Evolutionary conservation across 2,797 vertebrate species (phyloP).

Genomic region (Botia almorhae): DNA sequence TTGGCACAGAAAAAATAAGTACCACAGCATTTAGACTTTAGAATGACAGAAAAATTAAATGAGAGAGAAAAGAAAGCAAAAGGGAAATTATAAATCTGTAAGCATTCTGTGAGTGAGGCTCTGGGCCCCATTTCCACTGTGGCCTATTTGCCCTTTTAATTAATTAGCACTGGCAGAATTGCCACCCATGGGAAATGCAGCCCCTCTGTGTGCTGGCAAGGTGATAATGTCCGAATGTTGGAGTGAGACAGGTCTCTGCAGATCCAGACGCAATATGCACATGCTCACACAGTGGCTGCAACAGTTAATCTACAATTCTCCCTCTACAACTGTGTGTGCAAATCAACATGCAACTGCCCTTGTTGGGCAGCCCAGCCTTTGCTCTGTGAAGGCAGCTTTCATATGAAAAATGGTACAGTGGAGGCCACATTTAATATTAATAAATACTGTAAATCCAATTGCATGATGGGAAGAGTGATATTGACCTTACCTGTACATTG

Average conservation of each 20-base stretch:
- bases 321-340: conserved; percentile 26
- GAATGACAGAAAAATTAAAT: conserved; percentile 32
- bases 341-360: conserved; percentile 29
- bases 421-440: conserved; percentile 49
- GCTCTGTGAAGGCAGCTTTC: conserved; percentile 41
- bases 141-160: conserved; percentile 85
- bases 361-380: conserved; percentile 29
- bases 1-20: neutral
- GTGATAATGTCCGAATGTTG: conserved; percentile 84
- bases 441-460: conserved; percentile 46
- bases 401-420: conserved; percentile 29
- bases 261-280: conserved; percentile 5
- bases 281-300: neutral
- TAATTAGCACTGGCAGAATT: conserved; percentile 84
- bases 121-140: conserved; percentile 78
- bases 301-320: neutral
- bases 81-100: conserved; percentile 74
- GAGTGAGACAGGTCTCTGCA: conserved; percentile 65
- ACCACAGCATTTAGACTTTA: neutral
- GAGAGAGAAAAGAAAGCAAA: conserved; percentile 25
- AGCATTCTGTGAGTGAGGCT: conserved; percentile 75
- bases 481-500: conserved; percentile 53
- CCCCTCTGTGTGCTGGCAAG: conserved; percentile 80
- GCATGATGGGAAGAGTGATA: conserved; percentile 37
- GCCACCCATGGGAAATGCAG: conserved; percentile 70